Evolutionary conservation across 2,888 invertebrate genomes (phyloP), one percentile per base, ranked within the genome.

Genomic region (Caenorhabditis imperialis): DNA sequence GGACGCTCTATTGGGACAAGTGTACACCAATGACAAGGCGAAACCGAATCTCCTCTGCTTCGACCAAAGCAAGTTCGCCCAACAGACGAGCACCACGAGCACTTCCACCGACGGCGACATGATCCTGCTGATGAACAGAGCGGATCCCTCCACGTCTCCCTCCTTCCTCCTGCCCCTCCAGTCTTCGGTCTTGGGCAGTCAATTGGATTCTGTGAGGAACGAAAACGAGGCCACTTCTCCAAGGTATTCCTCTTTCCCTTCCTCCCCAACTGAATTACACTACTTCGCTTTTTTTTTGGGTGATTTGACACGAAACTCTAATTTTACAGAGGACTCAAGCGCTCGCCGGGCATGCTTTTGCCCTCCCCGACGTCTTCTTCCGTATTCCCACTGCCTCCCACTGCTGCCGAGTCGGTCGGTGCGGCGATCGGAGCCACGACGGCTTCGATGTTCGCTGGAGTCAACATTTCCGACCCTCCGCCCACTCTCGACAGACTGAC

Each of bases 321-420:
- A 44, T 42, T 60, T 63, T 61, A 33, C 65, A 77, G 81, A 62
- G 76, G 85, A 42, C 76, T 88, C 44, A 88, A 88, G 76, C 83
- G 88, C 25, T 87, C 87, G 10, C 88, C 88, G n/a, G 88, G 87
- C 23, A 88, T 88, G 88, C 85, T 88, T 25, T 80, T 88, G 14
- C 77, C 80, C 27, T 67, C 76, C 10, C 61, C 72, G 37, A 62
- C 75, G 6, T 69, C 71, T 16, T 30, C 62, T 0, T 20, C 50
- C 16, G 37, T 33, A 22, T 60, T 65, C 35, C 61, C 69, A 12
- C 48, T 78, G 25, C 75, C 72, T 18, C 60, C 75, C 37, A 60
- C 67, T 16, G 75, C 63, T 25, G 60, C 51, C 16, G 60, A 70
- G 42, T 70, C 70, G 3, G 70, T 70, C 18, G 70, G 63, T 20